Evolutionary conservation across 2,797 vertebrate genomes (phyloP).

Genomic region (Oreortyx pictus): DNA sequence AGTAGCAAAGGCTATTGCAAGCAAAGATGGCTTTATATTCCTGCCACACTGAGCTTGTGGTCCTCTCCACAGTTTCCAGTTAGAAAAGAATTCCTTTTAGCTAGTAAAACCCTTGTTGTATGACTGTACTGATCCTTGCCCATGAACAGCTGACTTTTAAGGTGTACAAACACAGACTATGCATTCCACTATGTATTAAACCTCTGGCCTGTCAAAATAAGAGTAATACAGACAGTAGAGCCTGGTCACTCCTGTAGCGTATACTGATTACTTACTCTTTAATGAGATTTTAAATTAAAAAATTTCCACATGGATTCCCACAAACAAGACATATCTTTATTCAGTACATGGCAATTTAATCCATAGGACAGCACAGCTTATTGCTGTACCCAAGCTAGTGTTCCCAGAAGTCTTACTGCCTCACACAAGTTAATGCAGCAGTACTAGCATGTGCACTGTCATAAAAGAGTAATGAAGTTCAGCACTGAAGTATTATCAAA

Average conservation of each 20-base stretch:
- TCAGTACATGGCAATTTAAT: slow-evolving; percentile 48
- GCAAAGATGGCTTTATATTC: not conserved
- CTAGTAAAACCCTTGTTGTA: not conserved
- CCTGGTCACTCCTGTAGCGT: not conserved
- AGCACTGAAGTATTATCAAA: not conserved
- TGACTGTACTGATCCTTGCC: not conserved
- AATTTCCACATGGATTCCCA: slow-evolving; percentile 36
- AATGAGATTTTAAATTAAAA: slow-evolving; percentile 52
- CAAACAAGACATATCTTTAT: slow-evolving; percentile 20
- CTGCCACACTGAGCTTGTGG: not conserved
- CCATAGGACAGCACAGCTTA: slow-evolving; percentile 34
- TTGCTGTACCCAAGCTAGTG: slow-evolving; percentile 23
- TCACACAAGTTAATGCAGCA: slow-evolving; percentile 45
- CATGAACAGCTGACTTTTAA: not conserved
- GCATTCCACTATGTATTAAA: not conserved
- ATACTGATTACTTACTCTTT: slow-evolving; percentile 10
- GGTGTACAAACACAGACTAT: not conserved
- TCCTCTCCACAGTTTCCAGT: not conserved
- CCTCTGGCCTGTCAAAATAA: not conserved
- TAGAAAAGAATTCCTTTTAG: not conserved
- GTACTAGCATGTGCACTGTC: slow-evolving; percentile 18
- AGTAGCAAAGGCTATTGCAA: not conserved
- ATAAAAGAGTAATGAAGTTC: slow-evolving; percentile 58
- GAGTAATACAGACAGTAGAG: slow-evolving; percentile 15
- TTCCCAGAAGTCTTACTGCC: slow-evolving; percentile 41